Base-by-base conservation (phyloP, 2,888 invertebrate genomes). In the Tachina fera region DNA sequence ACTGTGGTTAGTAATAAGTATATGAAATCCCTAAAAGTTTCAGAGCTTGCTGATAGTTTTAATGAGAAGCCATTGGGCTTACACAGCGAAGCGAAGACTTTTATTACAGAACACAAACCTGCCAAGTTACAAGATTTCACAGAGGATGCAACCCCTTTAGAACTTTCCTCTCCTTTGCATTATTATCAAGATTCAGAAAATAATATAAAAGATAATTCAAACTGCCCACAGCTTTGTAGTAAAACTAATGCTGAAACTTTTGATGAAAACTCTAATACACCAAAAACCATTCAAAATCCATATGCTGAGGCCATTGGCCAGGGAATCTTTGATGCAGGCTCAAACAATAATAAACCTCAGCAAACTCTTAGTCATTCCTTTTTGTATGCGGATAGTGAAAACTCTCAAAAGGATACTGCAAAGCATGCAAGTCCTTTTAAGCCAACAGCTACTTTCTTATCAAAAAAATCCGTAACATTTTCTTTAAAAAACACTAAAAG, bases 381-480 rank as follows among this genome's bases (percentile, higher is more conserved):
- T 43, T 14, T 65, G 16, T 13, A 2, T 45, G 47, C 60, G 9
- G 19, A 41, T 39, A n/a, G 49, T 39, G 9, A n/a, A 31, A 68
- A 39, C 13, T 45, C 11, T 31, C 39, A 22, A 72, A 10, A 39
- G 11, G 16, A 9, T 10, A 61, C 16, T 41, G 16, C 3, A 16
- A 10, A 61, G 10, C n/a, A 3, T 0, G 5, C 13, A 51, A 60
- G n/a, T 8, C 51, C 68, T 70, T 22, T 19, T 1, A 16, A 43
- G 11, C 13, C 6, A 9, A 2, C 31, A 0, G 10, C 13, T 1
- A n/a, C 13, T 0, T 60, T 19, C 53, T 39, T 56, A n/a, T 22
- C 53, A 2, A 63, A 11, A 47, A 72, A 72, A 72, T 47, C 63
- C 0, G 41, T 79, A 2, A 39, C 11, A 56, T 79, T 79, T 72